Base-by-base conservation (phyloP, 2,888 invertebrate genomes). In the Andrena fulva region DNA sequence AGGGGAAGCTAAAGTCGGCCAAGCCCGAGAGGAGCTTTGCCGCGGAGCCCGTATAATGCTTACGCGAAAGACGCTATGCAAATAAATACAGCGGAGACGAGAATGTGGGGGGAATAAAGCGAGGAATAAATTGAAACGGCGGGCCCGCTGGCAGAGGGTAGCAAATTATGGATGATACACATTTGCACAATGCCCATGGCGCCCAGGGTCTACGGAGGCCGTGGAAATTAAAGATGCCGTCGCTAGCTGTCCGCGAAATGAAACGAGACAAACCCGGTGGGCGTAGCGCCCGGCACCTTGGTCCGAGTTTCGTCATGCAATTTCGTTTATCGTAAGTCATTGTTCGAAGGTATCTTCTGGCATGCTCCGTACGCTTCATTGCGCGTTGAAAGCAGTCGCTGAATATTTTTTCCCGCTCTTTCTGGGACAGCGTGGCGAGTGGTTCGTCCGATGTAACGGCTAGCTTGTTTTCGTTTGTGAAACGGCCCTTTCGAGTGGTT, bases 1-100 rank as follows among this genome's bases (percentile, higher is more conserved):
- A 75, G 67, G 62, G 80, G 72, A 68, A 56, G 69, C 56, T 76
- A 69, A 72, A 76, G 68, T 52, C 50, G 68, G 63, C 69, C 27
- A 52, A 52, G 35, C 66, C 50, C 29, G 27, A 59, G 64, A 66
- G 59, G 33, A 81, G 77, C 56, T 80, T 70, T 63, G 35, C 64
- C 56, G 68, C 6, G 52, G 48, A 54, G 69, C 60, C 42, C 60
- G 35, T 81, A 76, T 79, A 79, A 79, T 82, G 63, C 66, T 52
- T n/a, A 50, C 52, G 85, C 70, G 82, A 71, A 77, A 56, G 75
- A 76, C 60, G 73, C 35, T 75, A 83, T 77, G 73, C 66, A 80
- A 86, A 83, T 83, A 86, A 86, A 83, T 83, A 80, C 60, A 33
- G n/a, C 35, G 29, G 48, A 59, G 73, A 85, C 72, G 75, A 42